Percentiles rank a stretch among this genome's conserved stretches.
These are phyloP conservation scores for Sebastes itinus DNA, from an alignment of 2,797 vertebrate genomes.

Conservation along the genomic window DNA sequence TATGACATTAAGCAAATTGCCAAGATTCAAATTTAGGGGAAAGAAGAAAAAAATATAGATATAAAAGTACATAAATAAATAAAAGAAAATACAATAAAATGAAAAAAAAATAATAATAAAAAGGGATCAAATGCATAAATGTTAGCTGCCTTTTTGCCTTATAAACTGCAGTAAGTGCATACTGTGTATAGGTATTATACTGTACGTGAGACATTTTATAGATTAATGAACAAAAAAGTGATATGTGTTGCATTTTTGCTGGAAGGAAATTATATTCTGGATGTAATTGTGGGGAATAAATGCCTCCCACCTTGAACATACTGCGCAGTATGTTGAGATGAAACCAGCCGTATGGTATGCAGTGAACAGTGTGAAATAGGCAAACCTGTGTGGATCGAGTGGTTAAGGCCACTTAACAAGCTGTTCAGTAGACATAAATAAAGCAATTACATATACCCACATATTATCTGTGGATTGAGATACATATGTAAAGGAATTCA, in stretches of 20 bases:
- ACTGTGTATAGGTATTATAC: not conserved
- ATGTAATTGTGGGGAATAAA: slow-evolving; percentile 35
- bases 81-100: not conserved
- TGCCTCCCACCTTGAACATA: slow-evolving; percentile 25
- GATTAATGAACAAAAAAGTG: not conserved
- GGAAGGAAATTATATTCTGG: slow-evolving; percentile 6
- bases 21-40: not conserved
- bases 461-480: not conserved
- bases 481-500: not conserved
- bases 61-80: not conserved
- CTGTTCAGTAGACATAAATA: slow-evolving; percentile 37
- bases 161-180: not conserved
- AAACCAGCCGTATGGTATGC: slow-evolving; percentile 39
- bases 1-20: not conserved
- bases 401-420: slow-evolving; percentile 34
- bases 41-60: not conserved
- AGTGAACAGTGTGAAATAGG: slow-evolving; percentile 18
- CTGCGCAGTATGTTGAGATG: slow-evolving; percentile 26
- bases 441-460: not conserved
- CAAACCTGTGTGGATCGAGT: slow-evolving; percentile 21
- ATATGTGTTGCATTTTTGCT: slow-evolving; percentile 1
- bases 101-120: too few species aligned
- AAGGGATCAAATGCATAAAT: not conserved
- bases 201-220: not conserved
- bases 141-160: not conserved